These are phyloP conservation scores for Brienomyrus brachyistius DNA, from an alignment of 2,113 vertebrate species.

Conservation along the genomic window DNA sequence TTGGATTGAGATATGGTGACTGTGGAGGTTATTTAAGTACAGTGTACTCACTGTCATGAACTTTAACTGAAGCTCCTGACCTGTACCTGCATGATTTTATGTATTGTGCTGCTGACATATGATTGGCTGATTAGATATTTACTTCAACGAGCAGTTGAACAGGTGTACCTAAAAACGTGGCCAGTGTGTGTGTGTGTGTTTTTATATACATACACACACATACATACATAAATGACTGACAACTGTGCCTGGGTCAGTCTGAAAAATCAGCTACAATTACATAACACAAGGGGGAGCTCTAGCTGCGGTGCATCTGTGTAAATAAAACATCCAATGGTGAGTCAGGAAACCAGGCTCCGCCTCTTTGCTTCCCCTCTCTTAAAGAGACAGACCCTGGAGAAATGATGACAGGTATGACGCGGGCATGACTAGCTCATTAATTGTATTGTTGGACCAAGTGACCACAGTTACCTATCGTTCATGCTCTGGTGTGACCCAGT, in stretches of 20 bases:
- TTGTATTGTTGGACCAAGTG: not conserved
- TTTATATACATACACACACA: not conserved
- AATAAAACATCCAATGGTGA: not conserved
- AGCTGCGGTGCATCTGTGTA: not conserved
- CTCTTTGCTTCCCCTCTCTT: not conserved
- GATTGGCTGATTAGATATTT: not conserved
- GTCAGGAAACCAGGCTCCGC: not conserved
- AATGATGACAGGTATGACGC: not conserved
- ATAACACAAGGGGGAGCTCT: not conserved
- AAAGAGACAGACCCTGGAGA: not conserved
- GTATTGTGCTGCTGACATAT: not conserved
- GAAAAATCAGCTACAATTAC: not conserved
- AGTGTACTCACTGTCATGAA: not conserved
- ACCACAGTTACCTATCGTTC: not conserved
- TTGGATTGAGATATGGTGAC: not conserved
- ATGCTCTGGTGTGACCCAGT: not conserved
- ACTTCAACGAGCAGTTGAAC: not conserved
- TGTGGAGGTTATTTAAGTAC: not conserved
- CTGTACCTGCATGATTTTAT: not conserved
- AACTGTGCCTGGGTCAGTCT: not conserved
- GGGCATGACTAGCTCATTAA: not conserved
- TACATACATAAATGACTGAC: not conserved
- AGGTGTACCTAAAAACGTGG: not conserved
- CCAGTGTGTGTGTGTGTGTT: not conserved
- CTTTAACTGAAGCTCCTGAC: not conserved